phyloP scores from a whole-genome alignment of 2,113 vertebrate genomes.

The Aldabrachelys gigantea region DNA sequence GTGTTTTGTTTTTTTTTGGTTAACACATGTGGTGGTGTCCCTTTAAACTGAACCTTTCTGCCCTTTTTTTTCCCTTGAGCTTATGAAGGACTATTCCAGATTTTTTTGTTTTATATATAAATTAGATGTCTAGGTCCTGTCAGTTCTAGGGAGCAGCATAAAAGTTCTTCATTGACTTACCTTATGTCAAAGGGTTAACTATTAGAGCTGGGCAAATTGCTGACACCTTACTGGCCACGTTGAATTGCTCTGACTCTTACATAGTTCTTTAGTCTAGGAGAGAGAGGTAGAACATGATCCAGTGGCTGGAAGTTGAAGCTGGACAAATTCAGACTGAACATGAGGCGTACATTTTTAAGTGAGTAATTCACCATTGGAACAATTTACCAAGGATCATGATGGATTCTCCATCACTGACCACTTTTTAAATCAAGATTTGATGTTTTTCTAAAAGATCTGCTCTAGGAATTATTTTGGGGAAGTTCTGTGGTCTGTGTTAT shows the following conservation, averaged over 20 bases:
- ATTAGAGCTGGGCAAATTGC: neutral
- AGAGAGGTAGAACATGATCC: neutral
- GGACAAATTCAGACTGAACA: neutral
- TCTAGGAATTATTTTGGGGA: neutral
- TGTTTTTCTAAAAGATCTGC: neutral
- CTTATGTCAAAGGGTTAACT: no score
- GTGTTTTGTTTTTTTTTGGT: neutral
- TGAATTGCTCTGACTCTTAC: neutral
- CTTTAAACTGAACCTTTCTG: neutral
- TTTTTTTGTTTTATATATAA: neutral
- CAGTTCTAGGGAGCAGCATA: neutral
- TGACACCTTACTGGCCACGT: accelerated
- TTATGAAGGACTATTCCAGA: neutral
- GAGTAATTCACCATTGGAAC: neutral
- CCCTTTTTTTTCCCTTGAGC: neutral
- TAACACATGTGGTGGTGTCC: neutral
- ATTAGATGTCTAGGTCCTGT: neutral
- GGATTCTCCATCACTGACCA: neutral
- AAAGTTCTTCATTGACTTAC: neutral
- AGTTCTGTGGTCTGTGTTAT: neutral
- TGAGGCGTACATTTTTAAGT: neutral
- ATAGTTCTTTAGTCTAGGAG: neutral
- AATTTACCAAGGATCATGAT: neutral
- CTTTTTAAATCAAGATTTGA: neutral
- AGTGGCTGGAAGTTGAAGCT: neutral